Percentiles rank a stretch among this genome's conserved stretches.
Evolutionary conservation across 2,888 invertebrate species (phyloP).

Genomic region (Fragum whitleyi): DNA sequence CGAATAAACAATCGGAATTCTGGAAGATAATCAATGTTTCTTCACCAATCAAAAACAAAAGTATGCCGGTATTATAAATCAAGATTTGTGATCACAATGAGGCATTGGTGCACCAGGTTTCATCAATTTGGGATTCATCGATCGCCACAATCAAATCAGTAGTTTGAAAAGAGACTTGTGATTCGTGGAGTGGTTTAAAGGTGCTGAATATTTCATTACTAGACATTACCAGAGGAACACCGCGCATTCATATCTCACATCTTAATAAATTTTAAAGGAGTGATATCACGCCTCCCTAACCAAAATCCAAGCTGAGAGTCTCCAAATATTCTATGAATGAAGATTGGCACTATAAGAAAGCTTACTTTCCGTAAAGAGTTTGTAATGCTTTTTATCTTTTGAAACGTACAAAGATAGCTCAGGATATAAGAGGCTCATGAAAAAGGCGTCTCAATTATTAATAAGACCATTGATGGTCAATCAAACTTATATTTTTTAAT

Average conservation of each 20-base stretch:
- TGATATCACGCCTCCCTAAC: slow-evolving; percentile 3
- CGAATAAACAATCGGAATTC: no score
- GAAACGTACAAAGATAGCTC: no score
- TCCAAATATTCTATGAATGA: background rate
- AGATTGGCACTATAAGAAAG: no score
- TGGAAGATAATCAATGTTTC: no score
- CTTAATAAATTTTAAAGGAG: slow-evolving; percentile 3
- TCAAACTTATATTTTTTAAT: no score
- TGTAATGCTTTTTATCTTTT: no score
- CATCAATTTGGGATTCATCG: background rate
- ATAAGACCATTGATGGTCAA: no score
- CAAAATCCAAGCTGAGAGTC: background rate
- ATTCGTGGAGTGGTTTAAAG: slow-evolving; percentile 5
- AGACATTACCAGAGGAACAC: background rate
- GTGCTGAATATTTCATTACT: slow-evolving; percentile 22
- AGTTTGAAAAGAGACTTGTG: background rate
- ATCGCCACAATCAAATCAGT: slow-evolving; percentile 6
- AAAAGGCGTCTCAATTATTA: no score
- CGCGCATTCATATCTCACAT: slow-evolving; percentile 5
- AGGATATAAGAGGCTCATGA: no score
- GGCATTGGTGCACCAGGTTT: background rate
- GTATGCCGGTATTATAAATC: background rate
- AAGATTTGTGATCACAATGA: background rate
- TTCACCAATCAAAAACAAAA: background rate
- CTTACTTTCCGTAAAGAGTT: no score